Conservation (phyloP, 92 coral and sea anemone species). For the Porites rus region DNA sequence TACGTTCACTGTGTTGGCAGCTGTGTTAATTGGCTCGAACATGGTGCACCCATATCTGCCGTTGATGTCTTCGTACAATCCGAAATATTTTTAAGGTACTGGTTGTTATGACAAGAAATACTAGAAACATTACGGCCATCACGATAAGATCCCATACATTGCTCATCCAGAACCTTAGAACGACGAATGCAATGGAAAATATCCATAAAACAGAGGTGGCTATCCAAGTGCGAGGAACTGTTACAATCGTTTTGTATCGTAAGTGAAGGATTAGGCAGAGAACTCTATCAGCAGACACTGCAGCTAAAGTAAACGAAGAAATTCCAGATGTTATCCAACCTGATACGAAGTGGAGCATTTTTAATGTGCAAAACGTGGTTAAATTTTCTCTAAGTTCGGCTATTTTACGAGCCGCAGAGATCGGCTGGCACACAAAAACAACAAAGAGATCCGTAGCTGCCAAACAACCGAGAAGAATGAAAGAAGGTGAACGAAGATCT, state of each 20-base stretch:
- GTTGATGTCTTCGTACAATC: not conserved
- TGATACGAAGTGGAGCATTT: not conserved
- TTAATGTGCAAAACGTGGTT: conserved; percentile 2
- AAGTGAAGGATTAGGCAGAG: not conserved
- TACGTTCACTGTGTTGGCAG: not conserved
- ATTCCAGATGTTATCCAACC: conserved; percentile 23
- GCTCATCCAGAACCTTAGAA: not conserved
- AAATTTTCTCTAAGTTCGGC: not conserved
- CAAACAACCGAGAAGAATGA: conserved; percentile 31
- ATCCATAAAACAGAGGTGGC: not conserved
- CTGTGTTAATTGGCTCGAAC: not conserved
- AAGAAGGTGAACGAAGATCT: conserved; percentile 24
- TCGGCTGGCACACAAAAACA: not conserved
- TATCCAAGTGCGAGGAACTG: not conserved
- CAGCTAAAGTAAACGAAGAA: conserved; percentile 22
- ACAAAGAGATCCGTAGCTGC: conserved; percentile 45
- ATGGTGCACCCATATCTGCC: not conserved
- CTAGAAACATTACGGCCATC: not conserved
- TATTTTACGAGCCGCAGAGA: conserved; percentile 3
- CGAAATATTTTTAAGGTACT: not conserved
- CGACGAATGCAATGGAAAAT: not conserved
- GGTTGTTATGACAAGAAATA: not conserved
- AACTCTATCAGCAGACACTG: conserved; percentile 15
- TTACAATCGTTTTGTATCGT: not conserved
- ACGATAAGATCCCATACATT: not conserved